Conservation (phyloP, 1,140 invertebrate species). For the Drosophila malerkotliana region DNA sequence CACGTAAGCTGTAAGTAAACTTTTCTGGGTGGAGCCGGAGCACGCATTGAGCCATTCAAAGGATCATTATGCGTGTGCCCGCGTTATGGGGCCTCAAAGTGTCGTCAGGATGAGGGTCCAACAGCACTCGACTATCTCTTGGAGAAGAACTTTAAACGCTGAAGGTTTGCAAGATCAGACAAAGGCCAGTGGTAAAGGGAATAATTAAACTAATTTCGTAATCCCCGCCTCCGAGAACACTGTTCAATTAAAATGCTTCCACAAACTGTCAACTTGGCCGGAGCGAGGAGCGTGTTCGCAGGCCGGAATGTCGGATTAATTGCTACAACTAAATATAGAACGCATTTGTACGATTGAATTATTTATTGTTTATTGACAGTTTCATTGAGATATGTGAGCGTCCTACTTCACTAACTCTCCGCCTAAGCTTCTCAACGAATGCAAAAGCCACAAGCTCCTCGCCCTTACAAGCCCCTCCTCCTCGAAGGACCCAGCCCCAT, state of each 20-base stretch:
- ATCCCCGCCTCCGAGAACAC: background rate
- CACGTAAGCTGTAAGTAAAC: constrained; percentile 55
- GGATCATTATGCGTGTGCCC: constrained; percentile 75
- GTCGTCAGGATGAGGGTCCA: constrained; percentile 39
- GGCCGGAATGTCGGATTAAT: constrained; percentile 63
- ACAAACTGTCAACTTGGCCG: constrained; percentile 26
- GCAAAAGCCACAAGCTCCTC: constrained; percentile 28
- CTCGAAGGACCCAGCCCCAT: constrained; percentile 12
- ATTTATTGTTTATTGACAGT: constrained; percentile 68
- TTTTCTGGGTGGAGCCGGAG: constrained; percentile 27
- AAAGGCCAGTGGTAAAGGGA: background rate
- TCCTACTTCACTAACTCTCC: constrained; percentile 22
- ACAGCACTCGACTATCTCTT: background rate
- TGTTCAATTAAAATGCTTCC: constrained; percentile 11
- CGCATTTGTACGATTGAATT: constrained; percentile 57
- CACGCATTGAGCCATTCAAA: constrained; percentile 72
- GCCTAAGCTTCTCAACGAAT: constrained; percentile 67
- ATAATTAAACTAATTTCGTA: background rate
- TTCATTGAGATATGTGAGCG: constrained; percentile 28
- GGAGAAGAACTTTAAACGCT: too few species aligned
- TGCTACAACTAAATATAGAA: constrained; percentile 51
- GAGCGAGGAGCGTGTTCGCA: constrained; percentile 52
- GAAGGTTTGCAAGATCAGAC: background rate
- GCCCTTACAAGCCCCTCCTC: background rate
- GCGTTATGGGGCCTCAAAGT: constrained; percentile 74